Conservation (phyloP, 2,797 vertebrate species). For the Macrochelys suwanniensis region DNA sequence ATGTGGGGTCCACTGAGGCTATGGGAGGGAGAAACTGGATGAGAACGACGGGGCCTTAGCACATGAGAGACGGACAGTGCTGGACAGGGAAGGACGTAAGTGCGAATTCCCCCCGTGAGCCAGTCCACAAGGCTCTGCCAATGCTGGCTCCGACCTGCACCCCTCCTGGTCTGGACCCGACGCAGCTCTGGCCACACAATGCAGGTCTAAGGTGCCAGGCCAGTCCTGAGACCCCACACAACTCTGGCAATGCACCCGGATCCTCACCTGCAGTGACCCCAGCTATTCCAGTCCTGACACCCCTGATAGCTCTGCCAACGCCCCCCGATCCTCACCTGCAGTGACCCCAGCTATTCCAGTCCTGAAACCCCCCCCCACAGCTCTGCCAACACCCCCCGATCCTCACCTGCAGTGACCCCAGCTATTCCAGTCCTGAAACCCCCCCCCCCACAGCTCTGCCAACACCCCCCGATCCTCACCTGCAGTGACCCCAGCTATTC, state of each 20-base stretch:
- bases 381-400: not conserved
- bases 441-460: too few relatives aligned
- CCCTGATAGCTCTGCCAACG: not conserved
- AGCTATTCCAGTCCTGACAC: not conserved
- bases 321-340: too few relatives aligned
- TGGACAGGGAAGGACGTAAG: not conserved
- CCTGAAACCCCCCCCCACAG: too few relatives aligned
- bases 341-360: too few relatives aligned
- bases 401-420: not conserved
- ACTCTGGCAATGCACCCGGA: not conserved
- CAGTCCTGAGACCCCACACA: not conserved
- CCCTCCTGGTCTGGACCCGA: not conserved
- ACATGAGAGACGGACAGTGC: too few relatives aligned
- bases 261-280: not conserved
- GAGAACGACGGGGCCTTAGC: not conserved
- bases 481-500: too few relatives aligned
- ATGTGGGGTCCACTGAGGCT: not conserved
- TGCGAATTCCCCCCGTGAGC: not conserved
- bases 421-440: too few relatives aligned
- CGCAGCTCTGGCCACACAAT: not conserved
- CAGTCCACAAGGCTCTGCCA: not conserved
- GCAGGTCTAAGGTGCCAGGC: not conserved
- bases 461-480: too few relatives aligned
- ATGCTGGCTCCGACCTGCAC: not conserved
- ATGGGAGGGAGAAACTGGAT: not conserved